Evolutionary conservation across 2,888 invertebrate species (phyloP).

Genomic region (Perizoma flavofasciatum): DNA sequence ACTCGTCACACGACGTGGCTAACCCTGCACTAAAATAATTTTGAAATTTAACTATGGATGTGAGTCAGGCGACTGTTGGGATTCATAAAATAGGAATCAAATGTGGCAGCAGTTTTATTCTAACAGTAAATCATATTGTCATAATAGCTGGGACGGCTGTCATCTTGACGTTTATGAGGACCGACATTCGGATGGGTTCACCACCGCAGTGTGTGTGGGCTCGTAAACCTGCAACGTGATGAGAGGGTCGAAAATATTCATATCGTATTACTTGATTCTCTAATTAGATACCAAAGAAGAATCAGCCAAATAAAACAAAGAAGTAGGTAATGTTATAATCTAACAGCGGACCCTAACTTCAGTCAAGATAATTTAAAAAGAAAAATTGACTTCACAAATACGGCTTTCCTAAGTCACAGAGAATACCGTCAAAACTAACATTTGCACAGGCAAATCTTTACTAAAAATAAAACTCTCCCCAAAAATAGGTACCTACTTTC

Average conservation of each 20-base stretch:
- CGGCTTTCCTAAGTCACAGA: background rate
- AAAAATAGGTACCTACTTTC: background rate
- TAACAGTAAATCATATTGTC: slow-evolving; percentile 23
- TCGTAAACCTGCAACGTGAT: slow-evolving; percentile 49
- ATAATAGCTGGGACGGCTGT: slow-evolving; percentile 38
- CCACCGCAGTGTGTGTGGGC: slow-evolving; percentile 69
- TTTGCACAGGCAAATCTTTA: too few relatives aligned
- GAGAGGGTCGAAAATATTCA: slow-evolving; percentile 37
- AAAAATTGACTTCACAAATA: too few relatives aligned
- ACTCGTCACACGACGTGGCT: too few relatives aligned
- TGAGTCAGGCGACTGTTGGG: too few relatives aligned
- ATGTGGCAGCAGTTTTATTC: slow-evolving; percentile 12
- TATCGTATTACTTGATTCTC: slow-evolving; percentile 31
- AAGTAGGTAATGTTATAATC: too few relatives aligned
- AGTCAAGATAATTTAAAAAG: too few relatives aligned
- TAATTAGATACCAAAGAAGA: too few relatives aligned
- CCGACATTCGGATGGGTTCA: slow-evolving; percentile 67
- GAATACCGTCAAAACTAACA: too few relatives aligned
- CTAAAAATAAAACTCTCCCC: too few relatives aligned
- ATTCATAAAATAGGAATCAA: background rate
- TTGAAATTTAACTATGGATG: background rate
- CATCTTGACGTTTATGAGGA: slow-evolving; percentile 71
- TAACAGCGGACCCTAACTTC: too few relatives aligned
- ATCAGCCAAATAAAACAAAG: too few relatives aligned
- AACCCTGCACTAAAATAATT: too few relatives aligned